Base-by-base conservation (phyloP, 2,888 invertebrate genomes). In the Chrysotoxum bicinctum region DNA sequence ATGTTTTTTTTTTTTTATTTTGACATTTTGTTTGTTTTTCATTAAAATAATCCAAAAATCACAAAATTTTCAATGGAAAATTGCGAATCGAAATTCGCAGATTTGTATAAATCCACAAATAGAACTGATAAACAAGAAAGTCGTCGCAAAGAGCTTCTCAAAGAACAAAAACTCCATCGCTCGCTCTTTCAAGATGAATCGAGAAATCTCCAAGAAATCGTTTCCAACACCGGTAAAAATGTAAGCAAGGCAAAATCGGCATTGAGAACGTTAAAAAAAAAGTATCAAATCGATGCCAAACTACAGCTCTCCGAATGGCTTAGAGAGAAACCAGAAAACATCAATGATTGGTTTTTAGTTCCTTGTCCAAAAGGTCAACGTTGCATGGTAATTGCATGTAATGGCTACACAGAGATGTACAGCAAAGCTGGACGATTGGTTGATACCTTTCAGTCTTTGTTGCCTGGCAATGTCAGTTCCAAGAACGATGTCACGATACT, bases 261-360 rank as follows among this genome's bases (percentile, higher is more conserved):
- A 0, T 8, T 26, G 0, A 52, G 60, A 58, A 79, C 77, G 1
- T 88, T 87, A 40, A 68, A 77, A 21, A 54, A 72, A 7, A 88
- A 85, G 50, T 89, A 88, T 12, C 80, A 86, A 35, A 76, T 52
- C 10, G 87, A 87, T 35, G 80, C 88, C 16, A 93, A 94, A 87
- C 92, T 98, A 8, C 98, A 98, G 96, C 90, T 96, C 78, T 98
- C 98, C 0, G 99, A 99, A 91, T 99, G 98, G 98, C 93, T 99
- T 90, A 93, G 96, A 1, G 97, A 98, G 88, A 94, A 96, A 74
- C 99, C 99, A 0, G 93, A 93, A 30, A 95, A 97, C 90, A 93
- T 97, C 68, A 93, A 94, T 6, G 94, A 95, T 62, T 97, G 97
- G 97, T 91, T 94, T 23, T 92, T 96, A 68, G 94, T 95, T 60